Percentiles rank a stretch among this genome's conserved stretches.
Evolutionary conservation across 2,113 vertebrate species (phyloP).

Genomic region (Dinomys branickii): DNA sequence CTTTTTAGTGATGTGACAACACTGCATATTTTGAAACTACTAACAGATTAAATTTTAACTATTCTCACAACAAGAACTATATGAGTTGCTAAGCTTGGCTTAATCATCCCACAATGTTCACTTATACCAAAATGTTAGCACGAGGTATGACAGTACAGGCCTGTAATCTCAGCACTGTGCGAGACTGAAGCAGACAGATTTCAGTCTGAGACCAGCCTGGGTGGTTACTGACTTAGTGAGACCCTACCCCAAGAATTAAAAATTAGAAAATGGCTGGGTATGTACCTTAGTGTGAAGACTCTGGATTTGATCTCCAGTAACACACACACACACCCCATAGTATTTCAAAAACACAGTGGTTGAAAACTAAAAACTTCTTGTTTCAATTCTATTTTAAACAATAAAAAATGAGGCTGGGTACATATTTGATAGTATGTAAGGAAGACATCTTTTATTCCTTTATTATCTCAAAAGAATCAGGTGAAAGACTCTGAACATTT

Average conservation of each 20-base stretch:
- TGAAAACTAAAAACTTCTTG: neutral
- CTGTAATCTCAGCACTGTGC: neutral
- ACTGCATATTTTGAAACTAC: neutral
- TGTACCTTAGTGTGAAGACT: neutral
- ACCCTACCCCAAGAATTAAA: neutral
- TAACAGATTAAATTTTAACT: neutral
- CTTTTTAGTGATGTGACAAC: neutral
- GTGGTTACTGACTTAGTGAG: neutral
- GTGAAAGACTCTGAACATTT: neutral
- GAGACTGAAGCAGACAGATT: neutral
- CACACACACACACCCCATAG: no score
- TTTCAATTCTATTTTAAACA: neutral
- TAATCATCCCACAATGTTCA: neutral
- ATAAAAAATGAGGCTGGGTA: neutral
- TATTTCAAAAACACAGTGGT: no score
- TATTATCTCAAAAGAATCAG: neutral
- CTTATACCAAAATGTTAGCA: neutral
- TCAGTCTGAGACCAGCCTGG: neutral
- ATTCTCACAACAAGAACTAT: neutral
- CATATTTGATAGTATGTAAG: neutral
- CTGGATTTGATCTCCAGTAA: neutral
- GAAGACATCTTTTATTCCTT: neutral
- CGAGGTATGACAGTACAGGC: neutral
- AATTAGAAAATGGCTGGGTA: neutral
- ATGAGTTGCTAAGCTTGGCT: neutral